Base-by-base conservation (phyloP, 2,888 invertebrate genomes). In the Brachyptera putata region DNA sequence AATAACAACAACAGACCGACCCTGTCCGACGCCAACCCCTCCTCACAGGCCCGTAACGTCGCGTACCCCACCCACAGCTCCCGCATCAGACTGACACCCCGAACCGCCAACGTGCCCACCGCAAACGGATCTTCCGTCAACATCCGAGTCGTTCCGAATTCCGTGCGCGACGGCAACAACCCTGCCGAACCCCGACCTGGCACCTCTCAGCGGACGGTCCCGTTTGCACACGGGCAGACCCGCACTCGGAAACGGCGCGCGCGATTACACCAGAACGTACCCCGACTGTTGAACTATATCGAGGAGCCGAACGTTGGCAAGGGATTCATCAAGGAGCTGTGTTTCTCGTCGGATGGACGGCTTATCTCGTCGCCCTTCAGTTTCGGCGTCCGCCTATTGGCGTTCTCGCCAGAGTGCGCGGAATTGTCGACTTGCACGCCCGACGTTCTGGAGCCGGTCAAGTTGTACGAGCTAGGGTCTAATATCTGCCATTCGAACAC, bases 291-390 rank as follows among this genome's bases (percentile, higher is more conserved):
- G 4, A 91, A 91, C 74, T 95, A 84, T 70, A 80, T 86, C 7
- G 85, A 91, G 69, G 95, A 96, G 72, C 87, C 91, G 0, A 94
- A 91, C 70, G 88, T 89, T 13, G 95, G 92, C 1, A 87, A 87
- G 65, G 95, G 94, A 0, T 94, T 90, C 68, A 95, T 96, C 59
- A 96, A 96, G 74, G 96, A 95, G 71, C 77, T 93, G 48, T 91
- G 91, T 69, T 95, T 92, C 74, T 94, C 94, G 1, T 80, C 89
- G 1, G 95, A 95, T 72, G 96, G 96, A 0, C 81, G 95, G 55
- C 76, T 95, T 9, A 86, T 96, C 25, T 92, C 92, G 71, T 95
- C 95, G 0, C 95, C 96, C 0, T 94, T 87, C 73, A 90, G 87
- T 0, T 86, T 84, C 69, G 95, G 95, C 26, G 84, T 95, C 63